phyloP scores from a whole-genome alignment of 2,113 vertebrate genomes.

The Brienomyrus brachyistius region DNA sequence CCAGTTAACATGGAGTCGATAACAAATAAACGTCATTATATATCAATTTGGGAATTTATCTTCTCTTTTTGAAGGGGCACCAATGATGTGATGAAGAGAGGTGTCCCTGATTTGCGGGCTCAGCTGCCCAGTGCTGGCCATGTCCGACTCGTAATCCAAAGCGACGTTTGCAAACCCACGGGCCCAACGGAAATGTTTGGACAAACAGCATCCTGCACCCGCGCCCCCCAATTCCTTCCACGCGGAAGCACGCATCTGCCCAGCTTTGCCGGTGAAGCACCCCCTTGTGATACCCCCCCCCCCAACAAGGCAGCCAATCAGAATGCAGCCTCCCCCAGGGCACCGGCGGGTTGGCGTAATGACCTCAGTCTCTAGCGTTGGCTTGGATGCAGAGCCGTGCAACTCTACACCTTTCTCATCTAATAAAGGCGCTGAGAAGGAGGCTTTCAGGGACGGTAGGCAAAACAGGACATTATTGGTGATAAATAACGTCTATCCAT shows the following conservation, averaged over 20 bases:
- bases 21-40: neutral
- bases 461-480: neutral
- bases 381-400: constrained; percentile 8
- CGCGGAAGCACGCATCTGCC: constrained; percentile 10
- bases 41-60: neutral
- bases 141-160: neutral
- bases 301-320: neutral
- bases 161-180: neutral
- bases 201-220: neutral
- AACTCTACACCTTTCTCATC: constrained; percentile 7
- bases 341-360: neutral
- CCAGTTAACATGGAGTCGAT: neutral
- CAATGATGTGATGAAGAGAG: neutral
- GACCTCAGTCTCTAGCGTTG: constrained; percentile 13
- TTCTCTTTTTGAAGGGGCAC: neutral
- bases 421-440: neutral
- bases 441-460: neutral
- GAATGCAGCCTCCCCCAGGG: neutral
- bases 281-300: constrained; percentile 5
- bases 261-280: constrained; percentile 7
- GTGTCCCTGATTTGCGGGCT: no score
- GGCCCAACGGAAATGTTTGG: neutral
- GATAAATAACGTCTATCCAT: neutral
- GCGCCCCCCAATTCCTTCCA: neutral
- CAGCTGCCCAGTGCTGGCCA: no score